Base-by-base conservation (phyloP, 2,797 vertebrate species). In the Brachyrhaphis roseni region DNA sequence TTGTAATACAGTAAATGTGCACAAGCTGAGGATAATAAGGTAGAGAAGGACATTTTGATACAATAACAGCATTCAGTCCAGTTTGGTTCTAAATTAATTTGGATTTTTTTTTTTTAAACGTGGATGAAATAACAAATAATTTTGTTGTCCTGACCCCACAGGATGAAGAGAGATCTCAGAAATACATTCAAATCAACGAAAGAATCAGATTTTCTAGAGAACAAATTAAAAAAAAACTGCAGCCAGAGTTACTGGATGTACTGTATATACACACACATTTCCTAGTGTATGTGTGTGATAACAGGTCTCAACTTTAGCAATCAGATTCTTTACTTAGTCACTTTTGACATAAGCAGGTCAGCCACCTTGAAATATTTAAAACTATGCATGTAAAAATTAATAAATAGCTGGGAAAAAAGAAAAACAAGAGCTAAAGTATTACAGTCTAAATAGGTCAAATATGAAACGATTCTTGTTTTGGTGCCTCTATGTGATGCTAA, bases 401-500 rank as follows among this genome's bases (percentile, higher is more conserved):
- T 28, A 75, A 49, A 75, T 34, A 57, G 23, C n/a, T 23, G 8
- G 41, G 45, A n/a, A n/a, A n/a, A n/a, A n/a, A n/a, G n/a, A n/a
- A n/a, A n/a, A n/a, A 26, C 15, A n/a, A 57, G 53, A 49, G 8
- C 7, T 1, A n/a, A 71, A 31, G 12, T 8, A 75, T 75, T 45
- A 57, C 34, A 74, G 20, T 39, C 5, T 75, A 6, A 41, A 78
- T 83, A 73, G 82, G 78, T 75, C 36, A 78, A 39, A 78, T 28
- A 72, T 68, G 7, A 28, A 74, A 71, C 75, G 55, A 84, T n/a
- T 86, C 74, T 64, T 5, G 1, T 18, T 12, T 79, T 45, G 43
- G 39, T 79, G 74, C 26, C 41, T 36, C 3, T 16, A 66, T 75
- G 82, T 73, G 41, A 80, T 79, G 68, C 39, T 23, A 36, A 89